Conservation (phyloP, 2,113 vertebrate genomes). For the Sylvia atricapilla region DNA sequence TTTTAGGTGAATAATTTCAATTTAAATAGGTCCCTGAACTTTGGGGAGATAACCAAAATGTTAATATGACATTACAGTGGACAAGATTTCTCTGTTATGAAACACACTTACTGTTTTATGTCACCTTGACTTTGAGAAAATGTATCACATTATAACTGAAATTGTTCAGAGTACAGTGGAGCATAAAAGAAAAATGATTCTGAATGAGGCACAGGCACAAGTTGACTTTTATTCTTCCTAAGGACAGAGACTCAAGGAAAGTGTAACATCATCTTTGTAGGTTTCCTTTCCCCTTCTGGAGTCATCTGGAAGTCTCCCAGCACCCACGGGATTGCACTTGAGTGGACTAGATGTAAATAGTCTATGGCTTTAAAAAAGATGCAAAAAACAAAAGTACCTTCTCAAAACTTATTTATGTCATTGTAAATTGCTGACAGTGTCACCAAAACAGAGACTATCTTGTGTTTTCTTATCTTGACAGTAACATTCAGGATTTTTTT, state of each 20-base stretch:
- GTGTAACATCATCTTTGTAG: slow-evolving; percentile 10
- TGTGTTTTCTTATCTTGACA: not conserved
- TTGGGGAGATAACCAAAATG: slow-evolving; percentile 18
- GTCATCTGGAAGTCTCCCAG: not conserved
- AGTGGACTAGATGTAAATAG: not conserved
- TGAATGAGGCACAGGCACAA: slow-evolving; percentile 1
- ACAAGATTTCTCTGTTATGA: slow-evolving; percentile 58
- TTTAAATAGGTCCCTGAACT: slow-evolving; percentile 19
- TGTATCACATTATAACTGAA: slow-evolving; percentile 57
- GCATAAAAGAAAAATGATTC: slow-evolving; percentile 63
- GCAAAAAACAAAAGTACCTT: not conserved
- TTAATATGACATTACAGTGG: slow-evolving; percentile 15
- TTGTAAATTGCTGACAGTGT: not conserved
- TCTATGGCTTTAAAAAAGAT: not conserved
- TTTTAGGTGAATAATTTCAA: not conserved
- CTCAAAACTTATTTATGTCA: not conserved
- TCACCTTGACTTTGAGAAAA: slow-evolving; percentile 68
- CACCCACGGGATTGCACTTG: not conserved
- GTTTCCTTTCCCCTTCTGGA: slow-evolving; percentile 41
- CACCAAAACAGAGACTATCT: not conserved
- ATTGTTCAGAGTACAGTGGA: slow-evolving; percentile 43
- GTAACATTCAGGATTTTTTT: not conserved
- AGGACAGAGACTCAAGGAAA: slow-evolving; percentile 40
- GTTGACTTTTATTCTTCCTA: slow-evolving; percentile 59
- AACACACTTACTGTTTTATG: slow-evolving; percentile 50